Percentiles rank a stretch among this genome's conserved stretches.
Conservation (phyloP, 1,140 invertebrate genomes). For the Diplogasteroides magnus region DNA sequence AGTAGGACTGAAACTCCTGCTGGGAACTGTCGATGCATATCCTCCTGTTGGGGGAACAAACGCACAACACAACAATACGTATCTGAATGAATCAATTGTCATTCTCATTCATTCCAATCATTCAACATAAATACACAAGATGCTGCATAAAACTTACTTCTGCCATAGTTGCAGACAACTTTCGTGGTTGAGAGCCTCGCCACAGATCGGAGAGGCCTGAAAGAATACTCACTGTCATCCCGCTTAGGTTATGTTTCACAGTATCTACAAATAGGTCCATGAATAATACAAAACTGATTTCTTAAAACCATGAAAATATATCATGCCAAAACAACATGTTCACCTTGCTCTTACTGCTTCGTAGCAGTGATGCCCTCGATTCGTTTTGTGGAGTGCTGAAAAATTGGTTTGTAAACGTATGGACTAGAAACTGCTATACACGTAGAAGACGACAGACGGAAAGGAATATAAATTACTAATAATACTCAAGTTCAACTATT, state of each 20-base stretch:
- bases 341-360: constrained; percentile 61
- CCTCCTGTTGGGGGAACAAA: constrained; percentile 38
- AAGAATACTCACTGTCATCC: too few species aligned
- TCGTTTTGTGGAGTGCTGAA: constrained; percentile 81
- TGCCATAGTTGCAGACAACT: constrained; percentile 53
- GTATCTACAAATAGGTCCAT: too few species aligned
- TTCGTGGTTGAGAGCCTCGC: constrained; percentile 50
- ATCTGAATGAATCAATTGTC: constrained; percentile 11
- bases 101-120: constrained; percentile 15
- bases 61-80: constrained; percentile 50
- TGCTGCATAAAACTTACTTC: constrained; percentile 4
- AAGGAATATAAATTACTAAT: too few species aligned
- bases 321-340: too few species aligned
- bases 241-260: too few species aligned
- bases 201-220: constrained; percentile 49
- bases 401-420: constrained; percentile 13
- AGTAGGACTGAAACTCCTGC: constrained; percentile 39
- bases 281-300: too few species aligned
- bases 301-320: too few species aligned
- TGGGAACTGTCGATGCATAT: constrained; percentile 23
- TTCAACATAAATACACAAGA: background rate
- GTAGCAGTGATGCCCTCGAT: constrained; percentile 82
- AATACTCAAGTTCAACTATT: too few species aligned
- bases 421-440: too few species aligned
- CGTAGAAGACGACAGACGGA: too few species aligned